Evolutionary conservation across 2,888 invertebrate species (phyloP).

Genomic region (Ophraella communa): DNA sequence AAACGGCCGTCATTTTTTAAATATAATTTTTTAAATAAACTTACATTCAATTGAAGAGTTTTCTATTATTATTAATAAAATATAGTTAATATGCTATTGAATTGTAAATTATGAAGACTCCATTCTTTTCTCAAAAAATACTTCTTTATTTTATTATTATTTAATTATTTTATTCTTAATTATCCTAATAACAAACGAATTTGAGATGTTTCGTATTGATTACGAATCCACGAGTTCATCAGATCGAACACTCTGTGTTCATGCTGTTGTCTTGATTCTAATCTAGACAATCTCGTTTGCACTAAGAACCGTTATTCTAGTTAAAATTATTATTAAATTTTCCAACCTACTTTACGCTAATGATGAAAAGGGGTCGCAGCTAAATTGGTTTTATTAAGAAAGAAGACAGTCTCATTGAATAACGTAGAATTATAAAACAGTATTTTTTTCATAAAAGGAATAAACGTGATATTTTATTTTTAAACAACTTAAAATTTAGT

Average conservation of each 20-base stretch:
- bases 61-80: too few relatives aligned
- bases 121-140: too few relatives aligned
- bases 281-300: conserved; percentile 1
- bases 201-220: too few relatives aligned
- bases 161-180: too few relatives aligned
- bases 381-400: conserved; percentile 27
- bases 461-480: neutral
- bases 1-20: too few relatives aligned
- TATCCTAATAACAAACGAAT: too few relatives aligned
- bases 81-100: too few relatives aligned
- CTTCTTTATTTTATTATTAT: too few relatives aligned
- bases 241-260: neutral
- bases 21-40: too few relatives aligned
- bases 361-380: conserved; percentile 23
- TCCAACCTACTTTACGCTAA: conserved; percentile 25
- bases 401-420: conserved; percentile 12
- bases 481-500: neutral
- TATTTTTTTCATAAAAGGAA: neutral
- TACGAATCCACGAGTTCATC: too few relatives aligned
- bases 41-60: too few relatives aligned
- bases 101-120: too few relatives aligned
- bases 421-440: neutral
- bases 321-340: conserved; percentile 28
- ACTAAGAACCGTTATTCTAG: neutral
- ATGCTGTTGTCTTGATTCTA: neutral